Evolutionary conservation across 2,888 invertebrate species (phyloP).

Genomic region (Watsonalla cultraria): DNA sequence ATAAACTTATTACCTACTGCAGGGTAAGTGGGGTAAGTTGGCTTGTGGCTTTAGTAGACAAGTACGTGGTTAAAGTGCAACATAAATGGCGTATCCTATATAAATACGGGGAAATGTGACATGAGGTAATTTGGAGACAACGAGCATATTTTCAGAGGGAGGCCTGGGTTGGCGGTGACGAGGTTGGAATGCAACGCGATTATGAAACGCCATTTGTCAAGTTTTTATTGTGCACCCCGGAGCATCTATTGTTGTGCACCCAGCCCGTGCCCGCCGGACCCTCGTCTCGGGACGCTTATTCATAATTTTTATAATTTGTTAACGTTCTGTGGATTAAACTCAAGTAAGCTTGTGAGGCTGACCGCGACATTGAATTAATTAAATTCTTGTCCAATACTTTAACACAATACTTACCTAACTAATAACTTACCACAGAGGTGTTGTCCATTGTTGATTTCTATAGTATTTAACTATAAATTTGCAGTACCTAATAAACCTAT

Average conservation of each 20-base stretch:
- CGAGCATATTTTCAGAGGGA: conserved; percentile 55
- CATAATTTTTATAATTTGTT: conserved; percentile 76
- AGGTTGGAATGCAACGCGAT: conserved; percentile 71
- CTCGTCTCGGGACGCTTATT: conserved; percentile 67
- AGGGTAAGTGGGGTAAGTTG: not conserved
- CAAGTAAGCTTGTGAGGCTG: not conserved
- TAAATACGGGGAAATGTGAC: conserved; percentile 14
- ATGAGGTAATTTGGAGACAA: conserved; percentile 39
- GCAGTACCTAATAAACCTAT: too few relatives aligned
- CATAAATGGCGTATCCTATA: conserved; percentile 1
- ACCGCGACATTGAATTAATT: not conserved
- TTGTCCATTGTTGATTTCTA: too few relatives aligned
- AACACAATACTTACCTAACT: too few relatives aligned
- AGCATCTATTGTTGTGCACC: conserved; percentile 58
- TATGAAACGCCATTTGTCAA: conserved; percentile 79
- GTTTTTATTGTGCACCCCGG: conserved; percentile 76
- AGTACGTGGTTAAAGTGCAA: not conserved
- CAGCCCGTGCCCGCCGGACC: conserved; percentile 39
- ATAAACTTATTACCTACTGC: not conserved
- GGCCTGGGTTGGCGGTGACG: conserved; percentile 59
- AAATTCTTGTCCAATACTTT: not conserved
- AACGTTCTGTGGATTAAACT: conserved; percentile 54
- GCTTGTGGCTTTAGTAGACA: too few relatives aligned
- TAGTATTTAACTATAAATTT: too few relatives aligned
- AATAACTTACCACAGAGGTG: too few relatives aligned